Evolutionary conservation across 2,888 invertebrate species (phyloP).

Genomic region (Phasia obesa): DNA sequence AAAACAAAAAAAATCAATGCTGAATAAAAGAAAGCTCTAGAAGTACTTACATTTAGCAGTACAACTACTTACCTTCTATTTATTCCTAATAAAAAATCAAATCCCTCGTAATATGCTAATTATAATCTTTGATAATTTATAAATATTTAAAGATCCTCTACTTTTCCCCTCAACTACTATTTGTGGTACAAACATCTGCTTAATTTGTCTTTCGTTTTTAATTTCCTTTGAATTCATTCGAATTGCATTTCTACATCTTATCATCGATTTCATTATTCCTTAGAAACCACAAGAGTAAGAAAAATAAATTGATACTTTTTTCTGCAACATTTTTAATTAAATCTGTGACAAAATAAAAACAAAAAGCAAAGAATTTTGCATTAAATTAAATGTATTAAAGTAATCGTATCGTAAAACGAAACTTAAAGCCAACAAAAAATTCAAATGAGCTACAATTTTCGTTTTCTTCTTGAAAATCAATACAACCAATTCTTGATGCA

Average conservation of each 20-base stretch:
- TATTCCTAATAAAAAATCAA: too few relatives aligned
- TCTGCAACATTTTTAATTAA: constrained; percentile 57
- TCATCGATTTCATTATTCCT: constrained; percentile 64
- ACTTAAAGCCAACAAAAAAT: constrained; percentile 44
- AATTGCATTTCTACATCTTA: constrained; percentile 55
- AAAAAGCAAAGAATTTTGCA: constrained; percentile 46
- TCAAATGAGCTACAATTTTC: constrained; percentile 57
- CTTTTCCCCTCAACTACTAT: not conserved
- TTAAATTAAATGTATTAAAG: constrained; percentile 56
- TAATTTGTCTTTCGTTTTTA: constrained; percentile 10
- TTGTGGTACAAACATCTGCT: constrained; percentile 13
- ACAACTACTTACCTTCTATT: too few relatives aligned
- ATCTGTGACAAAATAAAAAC: constrained; percentile 45
- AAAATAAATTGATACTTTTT: constrained; percentile 42
- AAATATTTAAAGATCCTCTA: not conserved
- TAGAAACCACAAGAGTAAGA: constrained; percentile 45
- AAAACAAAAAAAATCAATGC: too few relatives aligned
- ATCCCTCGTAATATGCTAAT: not conserved
- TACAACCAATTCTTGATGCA: constrained; percentile 10
- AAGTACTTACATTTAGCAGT: too few relatives aligned
- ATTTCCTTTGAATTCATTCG: constrained; percentile 56
- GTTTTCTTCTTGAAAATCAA: constrained; percentile 24
- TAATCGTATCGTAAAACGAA: too few relatives aligned
- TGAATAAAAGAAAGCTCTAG: too few relatives aligned
- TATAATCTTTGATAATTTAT: not conserved